These are phyloP conservation scores for Astur gentilis DNA, from an alignment of 2,113 vertebrate species.

Conservation along the genomic window DNA sequence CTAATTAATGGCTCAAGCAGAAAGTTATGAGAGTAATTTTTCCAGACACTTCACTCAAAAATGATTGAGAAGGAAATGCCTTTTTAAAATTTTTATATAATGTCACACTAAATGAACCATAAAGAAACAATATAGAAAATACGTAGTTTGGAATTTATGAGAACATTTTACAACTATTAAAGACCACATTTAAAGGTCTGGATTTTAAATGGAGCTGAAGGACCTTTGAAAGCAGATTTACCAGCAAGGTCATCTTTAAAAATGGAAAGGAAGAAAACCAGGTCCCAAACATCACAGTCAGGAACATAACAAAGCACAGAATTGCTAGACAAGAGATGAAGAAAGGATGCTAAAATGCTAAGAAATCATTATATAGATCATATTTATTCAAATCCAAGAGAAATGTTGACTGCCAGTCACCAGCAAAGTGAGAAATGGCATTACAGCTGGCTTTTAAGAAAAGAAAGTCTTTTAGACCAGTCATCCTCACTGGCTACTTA, in stretches of 20 bases:
- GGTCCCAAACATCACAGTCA: not conserved
- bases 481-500: not conserved
- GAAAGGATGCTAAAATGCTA: not conserved
- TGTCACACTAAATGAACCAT: constrained; percentile 53
- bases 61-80: constrained; percentile 34
- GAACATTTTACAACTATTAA: constrained; percentile 29
- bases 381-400: not conserved
- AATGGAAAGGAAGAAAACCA: not conserved
- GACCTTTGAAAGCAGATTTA: constrained; percentile 4
- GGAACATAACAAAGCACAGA: not conserved
- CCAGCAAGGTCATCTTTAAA: constrained; percentile 34
- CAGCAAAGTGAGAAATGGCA: not conserved
- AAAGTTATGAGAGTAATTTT: constrained; percentile 4
- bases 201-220: constrained; percentile 24
- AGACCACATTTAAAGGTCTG: constrained; percentile 28
- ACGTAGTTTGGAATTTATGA: constrained; percentile 31
- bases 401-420: not conserved
- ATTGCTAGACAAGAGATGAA: not conserved
- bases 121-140: constrained; percentile 44
- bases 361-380: not conserved
- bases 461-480: not conserved
- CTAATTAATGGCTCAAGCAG: constrained; percentile 30
- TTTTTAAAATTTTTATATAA: constrained; percentile 45
- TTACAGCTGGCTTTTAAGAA: not conserved
- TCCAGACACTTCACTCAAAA: not conserved